Percentiles rank a stretch among this genome's conserved stretches.
Evolutionary conservation across 2,113 vertebrate species (phyloP).

Genomic region (Chaenogobius annularis): DNA sequence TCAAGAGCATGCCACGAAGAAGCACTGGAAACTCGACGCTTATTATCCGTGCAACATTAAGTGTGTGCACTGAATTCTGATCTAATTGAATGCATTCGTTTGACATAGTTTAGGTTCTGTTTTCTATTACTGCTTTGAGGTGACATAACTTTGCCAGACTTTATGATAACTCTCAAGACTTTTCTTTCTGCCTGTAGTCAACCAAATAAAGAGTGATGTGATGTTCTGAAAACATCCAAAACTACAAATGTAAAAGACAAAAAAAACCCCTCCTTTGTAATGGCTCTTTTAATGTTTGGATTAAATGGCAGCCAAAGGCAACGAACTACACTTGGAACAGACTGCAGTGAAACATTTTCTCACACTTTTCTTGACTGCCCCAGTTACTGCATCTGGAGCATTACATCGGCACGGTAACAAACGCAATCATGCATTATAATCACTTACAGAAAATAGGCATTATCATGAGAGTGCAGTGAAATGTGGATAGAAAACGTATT

Average conservation of each 20-base stretch:
- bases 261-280: no score
- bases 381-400: background rate
- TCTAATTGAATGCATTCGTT: background rate
- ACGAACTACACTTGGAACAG: background rate
- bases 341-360: background rate
- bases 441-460: background rate
- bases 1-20: background rate
- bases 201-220: no score
- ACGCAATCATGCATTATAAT: background rate
- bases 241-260: background rate
- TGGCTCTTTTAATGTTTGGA: no score
- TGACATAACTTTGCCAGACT: background rate
- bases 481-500: no score
- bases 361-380: background rate
- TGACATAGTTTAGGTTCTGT: background rate
- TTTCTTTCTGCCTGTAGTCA: background rate
- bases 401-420: background rate
- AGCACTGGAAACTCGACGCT: background rate
- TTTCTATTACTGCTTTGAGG: background rate
- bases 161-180: background rate
- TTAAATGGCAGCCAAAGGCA: no score
- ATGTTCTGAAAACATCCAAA: background rate
- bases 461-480: no score
- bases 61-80: no score
- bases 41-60: no score